Percentiles rank a stretch among this genome's conserved stretches.
Conservation (phyloP, 1,140 invertebrate genomes). For the Zaprionus africanus region DNA sequence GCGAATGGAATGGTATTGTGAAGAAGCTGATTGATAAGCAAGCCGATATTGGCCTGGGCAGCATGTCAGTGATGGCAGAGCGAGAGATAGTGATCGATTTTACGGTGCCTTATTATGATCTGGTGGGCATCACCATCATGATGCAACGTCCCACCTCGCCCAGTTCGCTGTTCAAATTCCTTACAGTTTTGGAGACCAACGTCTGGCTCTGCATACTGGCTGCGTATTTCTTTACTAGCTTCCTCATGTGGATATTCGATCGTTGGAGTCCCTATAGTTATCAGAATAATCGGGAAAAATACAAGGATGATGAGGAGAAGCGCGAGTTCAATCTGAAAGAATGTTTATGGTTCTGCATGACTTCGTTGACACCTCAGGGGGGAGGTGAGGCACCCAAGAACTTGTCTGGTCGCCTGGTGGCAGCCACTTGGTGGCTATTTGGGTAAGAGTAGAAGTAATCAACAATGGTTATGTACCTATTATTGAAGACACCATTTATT, state of each 20-base stretch:
- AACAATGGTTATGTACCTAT: not conserved
- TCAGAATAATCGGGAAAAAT: conserved; percentile 97
- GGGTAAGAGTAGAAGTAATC: conserved; percentile 84
- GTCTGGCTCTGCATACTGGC: conserved; percentile 98
- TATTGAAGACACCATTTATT: not conserved
- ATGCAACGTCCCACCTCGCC: conserved; percentile 86
- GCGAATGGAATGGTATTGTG: conserved; percentile 96
- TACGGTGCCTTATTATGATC: conserved; percentile 97
- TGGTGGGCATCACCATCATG: conserved; percentile 96
- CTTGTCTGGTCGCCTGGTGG: conserved; percentile 95
- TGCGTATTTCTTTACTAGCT: conserved; percentile 97
- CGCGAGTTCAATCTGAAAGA: conserved; percentile 98
- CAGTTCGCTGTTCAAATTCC: conserved; percentile 97
- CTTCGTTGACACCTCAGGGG: conserved; percentile 95
- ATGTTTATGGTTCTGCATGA: conserved; percentile 99
- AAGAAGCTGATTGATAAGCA: conserved; percentile 95
- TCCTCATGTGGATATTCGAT: conserved; percentile 98
- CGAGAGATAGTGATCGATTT: conserved; percentile 97
- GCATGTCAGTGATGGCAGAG: conserved; percentile 96
- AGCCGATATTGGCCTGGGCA: conserved; percentile 95
- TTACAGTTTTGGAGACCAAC: conserved; percentile 97
- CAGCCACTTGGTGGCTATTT: conserved; percentile 99
- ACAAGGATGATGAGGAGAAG: conserved; percentile 97
- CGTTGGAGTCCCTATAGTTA: conserved; percentile 98
- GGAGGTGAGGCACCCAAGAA: conserved; percentile 97